Evolutionary conservation across 2,113 vertebrate species (phyloP), one percentile per base, ranked within the genome.

Genomic region (Urocitellus parryii): DNA sequence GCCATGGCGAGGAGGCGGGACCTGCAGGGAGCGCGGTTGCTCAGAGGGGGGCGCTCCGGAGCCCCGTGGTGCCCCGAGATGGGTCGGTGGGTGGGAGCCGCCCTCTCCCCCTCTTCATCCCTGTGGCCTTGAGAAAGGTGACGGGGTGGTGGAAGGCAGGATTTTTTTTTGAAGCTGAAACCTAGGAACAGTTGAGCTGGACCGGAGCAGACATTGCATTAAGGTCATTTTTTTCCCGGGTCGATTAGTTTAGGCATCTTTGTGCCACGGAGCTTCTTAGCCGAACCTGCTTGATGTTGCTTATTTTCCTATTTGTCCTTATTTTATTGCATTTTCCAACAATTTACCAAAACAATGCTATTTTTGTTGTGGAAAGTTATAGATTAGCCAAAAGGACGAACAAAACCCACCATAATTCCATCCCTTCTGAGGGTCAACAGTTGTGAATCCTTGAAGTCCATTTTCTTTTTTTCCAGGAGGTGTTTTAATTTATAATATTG

Each of bases 311-410:
- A 45, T n/a, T n/a, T 7, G 45, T 37, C 5, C 72, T 87, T n/a
- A 45, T 96, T 94, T 79, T 81, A 51, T 63, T 80, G 51, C 29
- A 65, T 74, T 86, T 32, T 61, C 1, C 25, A 63, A 92, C 80
- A 61, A 70, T 8, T 92, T 61, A 29, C 51, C 58, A 65, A 95
- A 90, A 11, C 39, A 27, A 83, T 88, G 14, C 63, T 76, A 27
- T 51, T 24, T 51, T 61, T 56, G 34, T 68, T 91, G 90, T 70
- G 68, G 90, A 51, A 77, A 79, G 78, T 85, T 88, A 42, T 25
- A 48, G 63, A 51, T 82, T 61, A 95, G 17, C 20, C 37, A 67
- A 77, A 68, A 74, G 67, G 24, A 84, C 65, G n/a, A 86, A 42
- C 42, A 72, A 51, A 93, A 56, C n/a, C 87, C n/a, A 61, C 65